Percentiles rank a stretch among this genome's conserved stretches.
phyloP scores from a whole-genome alignment of 1,140 invertebrate species.

The Aphis craccivora region DNA sequence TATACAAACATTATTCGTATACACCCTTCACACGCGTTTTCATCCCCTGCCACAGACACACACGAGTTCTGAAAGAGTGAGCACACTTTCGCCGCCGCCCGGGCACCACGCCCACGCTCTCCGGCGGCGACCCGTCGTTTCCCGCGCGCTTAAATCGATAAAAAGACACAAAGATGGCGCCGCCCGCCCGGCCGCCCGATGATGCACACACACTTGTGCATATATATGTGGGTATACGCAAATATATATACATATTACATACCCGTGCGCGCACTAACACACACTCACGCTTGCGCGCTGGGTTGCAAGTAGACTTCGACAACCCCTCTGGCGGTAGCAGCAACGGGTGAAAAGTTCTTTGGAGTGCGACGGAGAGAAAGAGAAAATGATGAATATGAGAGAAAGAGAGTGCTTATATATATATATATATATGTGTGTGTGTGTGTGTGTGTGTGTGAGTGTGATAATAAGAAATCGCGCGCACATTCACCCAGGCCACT shows the following conservation, averaged over 20 bases:
- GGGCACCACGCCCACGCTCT: conserved; percentile 52
- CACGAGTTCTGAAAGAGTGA: background rate
- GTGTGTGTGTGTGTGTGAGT: background rate
- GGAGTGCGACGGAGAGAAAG: background rate
- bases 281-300: background rate
- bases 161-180: conserved; percentile 57
- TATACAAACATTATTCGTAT: background rate
- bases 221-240: background rate
- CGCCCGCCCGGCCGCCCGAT: conserved; percentile 5
- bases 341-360: background rate
- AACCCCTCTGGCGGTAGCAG: background rate
- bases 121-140: conserved; percentile 44
- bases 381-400: background rate
- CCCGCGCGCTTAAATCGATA: conserved; percentile 51
- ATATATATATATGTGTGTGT: background rate
- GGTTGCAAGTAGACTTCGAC: background rate
- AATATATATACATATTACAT: background rate
- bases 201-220: background rate
- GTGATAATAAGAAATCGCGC: conserved; percentile 52
- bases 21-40: background rate
- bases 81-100: conserved; percentile 34
- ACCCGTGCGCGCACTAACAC: background rate
- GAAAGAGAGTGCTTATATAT: background rate
- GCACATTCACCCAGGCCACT: background rate
- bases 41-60: background rate